These are phyloP conservation scores for Cuculus canorus DNA, from an alignment of 2,797 vertebrate species.

Conservation along the genomic window DNA sequence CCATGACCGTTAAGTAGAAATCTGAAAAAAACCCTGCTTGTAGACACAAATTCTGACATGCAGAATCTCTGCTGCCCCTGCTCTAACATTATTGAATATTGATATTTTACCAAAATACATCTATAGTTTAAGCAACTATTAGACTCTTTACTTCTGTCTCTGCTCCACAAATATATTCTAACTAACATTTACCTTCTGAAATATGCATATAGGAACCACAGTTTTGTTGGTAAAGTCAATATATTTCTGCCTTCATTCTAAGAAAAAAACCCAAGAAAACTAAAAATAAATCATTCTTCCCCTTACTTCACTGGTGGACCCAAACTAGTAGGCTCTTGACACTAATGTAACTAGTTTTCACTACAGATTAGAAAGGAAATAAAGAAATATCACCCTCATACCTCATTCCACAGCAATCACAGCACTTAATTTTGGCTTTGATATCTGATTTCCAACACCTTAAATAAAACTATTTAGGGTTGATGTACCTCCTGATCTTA, in stretches of 20 bases:
- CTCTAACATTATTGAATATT: background rate
- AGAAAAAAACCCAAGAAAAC: background rate
- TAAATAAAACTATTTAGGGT: background rate
- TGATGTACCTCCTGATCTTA: background rate
- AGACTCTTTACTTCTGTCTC: background rate
- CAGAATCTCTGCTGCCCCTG: background rate
- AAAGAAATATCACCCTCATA: background rate
- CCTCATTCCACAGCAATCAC: background rate
- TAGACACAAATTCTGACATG: background rate
- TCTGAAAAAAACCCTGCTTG: background rate
- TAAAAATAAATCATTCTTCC: background rate
- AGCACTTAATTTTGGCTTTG: background rate
- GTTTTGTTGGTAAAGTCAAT: background rate
- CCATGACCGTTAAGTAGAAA: background rate
- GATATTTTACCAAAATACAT: background rate
- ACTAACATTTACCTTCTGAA: background rate
- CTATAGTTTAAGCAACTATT: background rate
- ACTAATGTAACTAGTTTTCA: background rate
- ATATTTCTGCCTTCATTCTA: background rate
- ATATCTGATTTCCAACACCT: background rate
- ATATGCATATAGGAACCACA: background rate
- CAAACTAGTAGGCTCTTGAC: background rate
- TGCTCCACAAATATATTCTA: background rate
- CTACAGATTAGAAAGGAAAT: background rate
- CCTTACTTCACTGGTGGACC: background rate